A percentile compares a stretch with the other conserved stretches of the same genome.
Conservation (phyloP, 2,888 invertebrate genomes). For the Octonoba sinensis region DNA sequence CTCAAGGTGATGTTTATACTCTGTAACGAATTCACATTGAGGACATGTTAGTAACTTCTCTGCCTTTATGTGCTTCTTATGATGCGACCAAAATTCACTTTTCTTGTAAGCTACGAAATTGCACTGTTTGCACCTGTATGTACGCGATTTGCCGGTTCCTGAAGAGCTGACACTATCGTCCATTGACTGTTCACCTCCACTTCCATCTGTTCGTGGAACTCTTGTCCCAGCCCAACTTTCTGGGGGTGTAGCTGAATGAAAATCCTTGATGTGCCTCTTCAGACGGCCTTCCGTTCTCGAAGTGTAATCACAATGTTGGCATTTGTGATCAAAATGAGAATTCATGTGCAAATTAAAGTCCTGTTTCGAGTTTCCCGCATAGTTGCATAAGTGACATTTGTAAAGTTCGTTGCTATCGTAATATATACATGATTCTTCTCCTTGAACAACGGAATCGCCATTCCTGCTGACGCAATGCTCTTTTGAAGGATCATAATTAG, state of each 20-base stretch:
- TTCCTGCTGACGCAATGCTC: background rate
- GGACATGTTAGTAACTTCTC: conserved; percentile 92
- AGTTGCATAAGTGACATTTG: conserved; percentile 74
- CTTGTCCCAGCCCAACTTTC: conserved; percentile 70
- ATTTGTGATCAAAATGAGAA: conserved; percentile 75
- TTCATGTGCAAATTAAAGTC: conserved; percentile 75
- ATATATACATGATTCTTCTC: conserved; percentile 1
- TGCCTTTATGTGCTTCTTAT: conserved; percentile 85
- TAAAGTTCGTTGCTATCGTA: conserved; percentile 9
- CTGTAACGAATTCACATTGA: conserved; percentile 96
- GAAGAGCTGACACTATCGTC: conserved; percentile 50
- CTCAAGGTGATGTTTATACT: conserved; percentile 98
- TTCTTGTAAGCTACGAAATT: conserved; percentile 85
- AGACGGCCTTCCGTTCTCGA: conserved; percentile 75
- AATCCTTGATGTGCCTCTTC: conserved; percentile 72
- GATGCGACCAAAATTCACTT: conserved; percentile 93
- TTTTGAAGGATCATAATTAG: conserved; percentile 3
- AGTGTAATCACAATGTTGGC: conserved; percentile 75
- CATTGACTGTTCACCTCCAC: conserved; percentile 12
- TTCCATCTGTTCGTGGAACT: conserved; percentile 66
- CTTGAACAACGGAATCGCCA: background rate
- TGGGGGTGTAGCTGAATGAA: conserved; percentile 69
- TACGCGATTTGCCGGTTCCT: conserved; percentile 66
- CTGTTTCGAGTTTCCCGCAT: conserved; percentile 72
- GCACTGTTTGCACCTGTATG: conserved; percentile 93